Evolutionary conservation across 2,113 vertebrate species (phyloP).

Genomic region (Eptesicus fuscus): DNA sequence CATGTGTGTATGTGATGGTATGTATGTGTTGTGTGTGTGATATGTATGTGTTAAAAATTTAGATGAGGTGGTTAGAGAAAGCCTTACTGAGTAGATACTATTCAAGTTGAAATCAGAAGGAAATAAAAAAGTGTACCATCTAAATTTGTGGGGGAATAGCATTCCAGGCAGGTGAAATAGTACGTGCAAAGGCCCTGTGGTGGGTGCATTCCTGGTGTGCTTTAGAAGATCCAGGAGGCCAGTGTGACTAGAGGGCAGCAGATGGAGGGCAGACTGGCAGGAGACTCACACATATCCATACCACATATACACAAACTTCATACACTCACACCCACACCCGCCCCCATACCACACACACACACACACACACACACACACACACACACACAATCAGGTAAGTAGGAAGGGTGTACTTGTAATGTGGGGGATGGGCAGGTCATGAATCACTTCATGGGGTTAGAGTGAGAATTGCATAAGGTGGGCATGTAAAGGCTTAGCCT

Average conservation of each 20-base stretch:
- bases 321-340: neutral
- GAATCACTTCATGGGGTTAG: neutral
- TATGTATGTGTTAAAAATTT: neutral
- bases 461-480: neutral
- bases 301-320: neutral
- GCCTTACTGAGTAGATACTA: neutral
- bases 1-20: neutral
- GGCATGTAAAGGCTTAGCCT: neutral
- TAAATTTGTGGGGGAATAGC: neutral
- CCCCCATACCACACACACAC: neutral
- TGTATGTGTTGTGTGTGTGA: neutral
- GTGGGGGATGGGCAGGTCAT: neutral
- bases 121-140: neutral
- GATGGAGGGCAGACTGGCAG: neutral
- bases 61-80: neutral
- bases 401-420: neutral
- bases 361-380: neutral
- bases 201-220: neutral
- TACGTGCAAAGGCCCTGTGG: neutral
- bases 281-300: too few species aligned
- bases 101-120: neutral
- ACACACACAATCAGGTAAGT: neutral
- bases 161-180: neutral
- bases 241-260: neutral
- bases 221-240: neutral